These are phyloP conservation scores for Platanista minor DNA, from an alignment of 2,113 vertebrate species.

Conservation along the genomic window DNA sequence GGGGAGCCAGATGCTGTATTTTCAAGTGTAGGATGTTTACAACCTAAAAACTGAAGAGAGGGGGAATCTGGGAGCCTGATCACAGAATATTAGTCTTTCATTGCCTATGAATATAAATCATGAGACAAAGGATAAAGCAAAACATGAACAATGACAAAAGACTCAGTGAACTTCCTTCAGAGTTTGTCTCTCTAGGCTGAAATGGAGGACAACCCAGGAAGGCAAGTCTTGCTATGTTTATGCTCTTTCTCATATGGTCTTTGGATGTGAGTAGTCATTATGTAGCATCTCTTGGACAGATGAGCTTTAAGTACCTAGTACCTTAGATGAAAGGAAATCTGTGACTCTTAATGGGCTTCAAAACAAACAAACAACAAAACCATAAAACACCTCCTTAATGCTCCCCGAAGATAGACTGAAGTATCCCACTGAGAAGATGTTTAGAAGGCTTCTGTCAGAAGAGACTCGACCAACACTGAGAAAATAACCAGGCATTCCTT, in stretches of 20 bases:
- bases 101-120: neutral
- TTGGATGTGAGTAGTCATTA: conserved; percentile 32
- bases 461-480: neutral
- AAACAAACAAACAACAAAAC: conserved; percentile 36
- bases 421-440: neutral
- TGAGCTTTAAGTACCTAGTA: conserved; percentile 38
- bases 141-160: neutral
- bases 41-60: neutral
- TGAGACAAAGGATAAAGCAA: neutral
- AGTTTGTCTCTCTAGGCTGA: neutral
- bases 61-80: neutral
- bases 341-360: conserved; percentile 13
- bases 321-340: conserved; percentile 49
- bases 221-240: neutral
- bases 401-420: conserved; percentile 48
- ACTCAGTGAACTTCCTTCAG: neutral
- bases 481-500: neutral
- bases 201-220: neutral
- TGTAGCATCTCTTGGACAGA: conserved; percentile 23
- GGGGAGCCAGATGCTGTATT: neutral
- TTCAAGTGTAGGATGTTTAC: neutral
- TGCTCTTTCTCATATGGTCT: neutral
- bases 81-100: neutral
- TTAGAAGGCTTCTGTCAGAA: neutral
- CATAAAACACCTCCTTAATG: conserved; percentile 26